Base-by-base conservation (phyloP, 2,797 vertebrate genomes). In the Lepidocolaptes lacrymiger region DNA sequence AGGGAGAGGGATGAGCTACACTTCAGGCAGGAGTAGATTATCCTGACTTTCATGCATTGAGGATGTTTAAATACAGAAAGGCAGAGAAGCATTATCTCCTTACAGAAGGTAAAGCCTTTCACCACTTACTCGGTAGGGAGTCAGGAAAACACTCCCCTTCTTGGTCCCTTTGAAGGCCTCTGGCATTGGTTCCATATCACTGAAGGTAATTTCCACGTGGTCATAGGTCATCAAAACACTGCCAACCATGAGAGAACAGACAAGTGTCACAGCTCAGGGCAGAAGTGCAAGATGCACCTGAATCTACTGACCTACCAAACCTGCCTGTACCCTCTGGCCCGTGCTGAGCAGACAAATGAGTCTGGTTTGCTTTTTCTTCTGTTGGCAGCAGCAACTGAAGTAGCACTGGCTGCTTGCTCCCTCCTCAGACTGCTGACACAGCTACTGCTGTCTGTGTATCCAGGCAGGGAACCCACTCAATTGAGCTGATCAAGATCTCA, bases 221-320 rank as follows among this genome's bases (percentile, higher is more conserved):
- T 99, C 99, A 79, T 99, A 98, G 91, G 98, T 98, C 99, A 99
- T 99, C 96, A 99, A 94, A 86, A 99, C 96, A 30, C 99, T 99
- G 96, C 27, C 51, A 74, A 82, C 3, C 1, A 62, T 0, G 8
- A 88, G 63, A 85, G 36, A 43, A 55, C 15, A 90, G 10, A 74
- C 24, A 15, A 41, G 46, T 8, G 61, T 34, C 39, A 92, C 7
- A 72, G 71, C 68, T 66, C 34, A 23, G 44, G 77, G 36, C 34
- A 44, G 12, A 46, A 66, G 8, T 5, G 39, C 71, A 67, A 32
- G 3, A 27, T 0, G 11, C 7, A 16, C 4, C 1, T 1, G 10
- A 67, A 5, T 26, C 46, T 32, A 63, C n/a, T 26, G 55, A 74
- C 68, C 56, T 39, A 14, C 16, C 59, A 49, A 46, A 88, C 23